Evolutionary conservation across 1,140 invertebrate species (phyloP).

Genomic region (Theocolax elegans): DNA sequence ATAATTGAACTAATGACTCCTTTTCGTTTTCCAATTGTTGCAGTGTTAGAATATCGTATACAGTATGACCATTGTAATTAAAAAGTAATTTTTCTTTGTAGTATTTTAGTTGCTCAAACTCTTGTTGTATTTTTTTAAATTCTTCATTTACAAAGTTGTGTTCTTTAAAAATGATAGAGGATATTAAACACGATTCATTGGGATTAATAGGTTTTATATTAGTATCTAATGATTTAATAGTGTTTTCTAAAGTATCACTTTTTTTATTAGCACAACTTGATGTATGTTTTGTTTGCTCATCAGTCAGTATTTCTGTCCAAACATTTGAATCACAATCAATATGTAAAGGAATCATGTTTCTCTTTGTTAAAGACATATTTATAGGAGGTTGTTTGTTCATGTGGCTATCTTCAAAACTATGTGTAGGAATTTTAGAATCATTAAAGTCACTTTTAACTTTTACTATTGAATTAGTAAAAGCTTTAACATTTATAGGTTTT

Average conservation of each 20-base stretch:
- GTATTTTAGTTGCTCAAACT: slow-evolving; percentile 77
- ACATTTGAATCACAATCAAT: slow-evolving; percentile 77
- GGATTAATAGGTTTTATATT: slow-evolving; percentile 29
- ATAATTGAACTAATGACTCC: slow-evolving; percentile 74
- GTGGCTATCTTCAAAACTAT: no score
- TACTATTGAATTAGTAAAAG: no score
- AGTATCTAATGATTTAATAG: no score
- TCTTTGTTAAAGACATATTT: not conserved
- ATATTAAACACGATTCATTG: slow-evolving; percentile 71
- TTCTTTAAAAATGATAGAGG: slow-evolving; percentile 84
- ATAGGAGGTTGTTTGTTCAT: no score
- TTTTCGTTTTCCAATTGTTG: slow-evolving; percentile 78
- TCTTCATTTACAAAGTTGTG: slow-evolving; percentile 84
- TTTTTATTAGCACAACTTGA: no score
- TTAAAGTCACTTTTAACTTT: no score
- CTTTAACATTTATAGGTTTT: no score
- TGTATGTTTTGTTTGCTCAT: no score
- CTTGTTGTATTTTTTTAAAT: slow-evolving; percentile 81
- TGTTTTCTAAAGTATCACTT: no score
- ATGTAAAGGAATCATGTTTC: slow-evolving; percentile 65
- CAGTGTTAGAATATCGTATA: slow-evolving; percentile 72
- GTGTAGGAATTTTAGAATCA: no score
- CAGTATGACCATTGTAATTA: slow-evolving; percentile 72
- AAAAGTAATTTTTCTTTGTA: slow-evolving; percentile 76
- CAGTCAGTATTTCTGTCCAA: no score